Conservation (phyloP, 2,797 vertebrate species). For the Paratrypauchen microcephalus region DNA sequence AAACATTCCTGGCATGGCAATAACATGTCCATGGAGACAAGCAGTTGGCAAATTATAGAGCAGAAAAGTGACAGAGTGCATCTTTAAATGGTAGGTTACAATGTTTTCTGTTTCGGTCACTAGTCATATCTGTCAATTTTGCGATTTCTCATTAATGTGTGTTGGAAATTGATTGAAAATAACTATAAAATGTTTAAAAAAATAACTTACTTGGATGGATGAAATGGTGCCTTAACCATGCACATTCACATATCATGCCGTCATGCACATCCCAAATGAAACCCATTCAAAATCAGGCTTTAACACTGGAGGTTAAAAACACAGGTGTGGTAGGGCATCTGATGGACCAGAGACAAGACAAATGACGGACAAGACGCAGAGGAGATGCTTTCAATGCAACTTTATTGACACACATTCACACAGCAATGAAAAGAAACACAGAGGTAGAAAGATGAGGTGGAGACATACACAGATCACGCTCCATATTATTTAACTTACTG, state of each 20-base stretch:
- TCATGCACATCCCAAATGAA: constrained; percentile 48
- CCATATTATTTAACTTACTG: too few relatives aligned
- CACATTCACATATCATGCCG: constrained; percentile 49
- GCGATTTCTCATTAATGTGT: too few relatives aligned
- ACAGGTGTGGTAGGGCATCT: constrained; percentile 65
- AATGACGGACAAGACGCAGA: constrained; percentile 84
- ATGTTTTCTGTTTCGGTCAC: too few relatives aligned
- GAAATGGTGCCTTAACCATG: constrained; percentile 35
- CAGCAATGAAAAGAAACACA: constrained; percentile 65
- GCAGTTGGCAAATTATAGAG: too few relatives aligned
- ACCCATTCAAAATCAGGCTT: constrained; percentile 7
- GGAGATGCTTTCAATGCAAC: constrained; percentile 82
- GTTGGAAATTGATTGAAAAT: not conserved
- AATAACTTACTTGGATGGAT: constrained; percentile 28
- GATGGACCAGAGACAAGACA: constrained; percentile 83
- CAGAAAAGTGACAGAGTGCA: too few relatives aligned
- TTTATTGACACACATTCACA: constrained; percentile 81
- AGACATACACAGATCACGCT: constrained; percentile 12
- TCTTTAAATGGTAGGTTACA: too few relatives aligned
- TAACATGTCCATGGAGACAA: too few relatives aligned
- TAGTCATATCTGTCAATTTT: too few relatives aligned
- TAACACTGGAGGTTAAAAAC: too few relatives aligned
- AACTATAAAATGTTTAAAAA: not conserved
- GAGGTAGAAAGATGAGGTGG: constrained; percentile 65
- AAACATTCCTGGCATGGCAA: too few relatives aligned